Percentiles rank a stretch among this genome's conserved stretches.
Evolutionary conservation across 2,113 vertebrate genomes (phyloP).

Genomic region (Urocitellus parryii): DNA sequence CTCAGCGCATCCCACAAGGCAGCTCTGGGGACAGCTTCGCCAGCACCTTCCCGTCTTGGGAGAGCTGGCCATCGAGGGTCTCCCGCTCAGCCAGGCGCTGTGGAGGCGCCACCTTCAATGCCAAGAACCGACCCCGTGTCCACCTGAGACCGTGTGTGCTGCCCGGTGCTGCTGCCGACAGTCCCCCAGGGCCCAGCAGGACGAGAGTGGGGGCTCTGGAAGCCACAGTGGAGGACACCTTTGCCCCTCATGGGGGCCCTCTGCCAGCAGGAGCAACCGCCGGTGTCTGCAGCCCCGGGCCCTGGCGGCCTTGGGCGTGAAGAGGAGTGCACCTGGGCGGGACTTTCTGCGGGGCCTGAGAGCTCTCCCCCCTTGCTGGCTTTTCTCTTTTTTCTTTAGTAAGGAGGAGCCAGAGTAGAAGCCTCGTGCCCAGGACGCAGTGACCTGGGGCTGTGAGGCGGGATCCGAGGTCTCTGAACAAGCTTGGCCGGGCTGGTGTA

Average conservation of each 20-base stretch:
- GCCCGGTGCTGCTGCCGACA: fast-evolving
- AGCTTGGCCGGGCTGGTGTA: constrained; percentile 88
- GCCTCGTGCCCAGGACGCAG: constrained; percentile 59
- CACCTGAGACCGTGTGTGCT: fast-evolving
- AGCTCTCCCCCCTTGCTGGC: not conserved
- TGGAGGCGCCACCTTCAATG: too few relatives aligned
- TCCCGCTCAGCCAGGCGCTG: not conserved
- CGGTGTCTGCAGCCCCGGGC: not conserved
- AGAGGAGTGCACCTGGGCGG: fast-evolving
- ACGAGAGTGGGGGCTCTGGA: fast-evolving
- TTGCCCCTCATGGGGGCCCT: fast-evolving
- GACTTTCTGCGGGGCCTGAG: constrained; percentile 28
- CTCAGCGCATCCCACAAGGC: fast-evolving
- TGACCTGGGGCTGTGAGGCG: constrained; percentile 82
- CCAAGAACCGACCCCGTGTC: fast-evolving
- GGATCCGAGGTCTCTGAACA: constrained; percentile 87
- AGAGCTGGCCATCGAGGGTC: fast-evolving
- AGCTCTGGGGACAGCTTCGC: fast-evolving
- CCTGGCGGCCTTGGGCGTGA: too few relatives aligned
- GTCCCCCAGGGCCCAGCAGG: fast-evolving
- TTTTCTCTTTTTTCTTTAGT: not conserved
- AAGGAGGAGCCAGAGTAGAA: not conserved
- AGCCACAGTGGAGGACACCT: fast-evolving
- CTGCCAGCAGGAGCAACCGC: fast-evolving
- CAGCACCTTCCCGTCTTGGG: fast-evolving